These are phyloP conservation scores for Crenuchus spilurus DNA, from an alignment of 2,797 vertebrate genomes.

Conservation along the genomic window DNA sequence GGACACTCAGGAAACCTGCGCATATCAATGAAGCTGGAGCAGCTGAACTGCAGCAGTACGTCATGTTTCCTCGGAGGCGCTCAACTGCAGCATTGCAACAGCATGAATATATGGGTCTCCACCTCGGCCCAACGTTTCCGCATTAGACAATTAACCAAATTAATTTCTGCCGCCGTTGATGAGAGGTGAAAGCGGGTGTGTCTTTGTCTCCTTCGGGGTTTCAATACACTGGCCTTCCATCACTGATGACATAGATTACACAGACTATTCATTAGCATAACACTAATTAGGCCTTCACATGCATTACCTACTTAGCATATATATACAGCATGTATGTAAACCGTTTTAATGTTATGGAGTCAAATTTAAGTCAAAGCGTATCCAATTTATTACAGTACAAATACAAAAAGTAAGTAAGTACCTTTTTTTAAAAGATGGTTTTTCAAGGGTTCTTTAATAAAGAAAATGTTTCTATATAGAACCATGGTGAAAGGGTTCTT, in stretches of 20 bases:
- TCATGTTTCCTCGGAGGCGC: conserved; percentile 20
- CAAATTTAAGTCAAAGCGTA: no score
- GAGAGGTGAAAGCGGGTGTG: conserved; percentile 54
- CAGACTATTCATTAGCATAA: conserved; percentile 76
- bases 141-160: conserved; percentile 83
- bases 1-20: conserved; percentile 49
- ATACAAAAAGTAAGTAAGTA: no score
- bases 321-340: conserved; percentile 60
- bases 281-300: conserved; percentile 79
- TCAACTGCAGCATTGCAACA: conserved; percentile 8
- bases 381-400: no score
- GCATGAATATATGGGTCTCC: conserved; percentile 10
- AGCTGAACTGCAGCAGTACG: conserved; percentile 16
- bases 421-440: no score
- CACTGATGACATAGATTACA: conserved; percentile 72
- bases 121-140: conserved; percentile 69
- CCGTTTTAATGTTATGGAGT: no score
- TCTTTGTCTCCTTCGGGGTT: conserved; percentile 69
- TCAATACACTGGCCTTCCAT: conserved; percentile 65
- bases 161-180: conserved; percentile 71
- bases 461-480: no score
- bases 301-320: conserved; percentile 77
- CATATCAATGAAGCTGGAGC: conserved; percentile 54
- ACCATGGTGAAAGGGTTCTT: no score
- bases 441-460: no score